Percentiles rank a stretch among this genome's conserved stretches.
phyloP scores from a whole-genome alignment of 1,140 invertebrate genomes.

The Tribolium castaneum region DNA sequence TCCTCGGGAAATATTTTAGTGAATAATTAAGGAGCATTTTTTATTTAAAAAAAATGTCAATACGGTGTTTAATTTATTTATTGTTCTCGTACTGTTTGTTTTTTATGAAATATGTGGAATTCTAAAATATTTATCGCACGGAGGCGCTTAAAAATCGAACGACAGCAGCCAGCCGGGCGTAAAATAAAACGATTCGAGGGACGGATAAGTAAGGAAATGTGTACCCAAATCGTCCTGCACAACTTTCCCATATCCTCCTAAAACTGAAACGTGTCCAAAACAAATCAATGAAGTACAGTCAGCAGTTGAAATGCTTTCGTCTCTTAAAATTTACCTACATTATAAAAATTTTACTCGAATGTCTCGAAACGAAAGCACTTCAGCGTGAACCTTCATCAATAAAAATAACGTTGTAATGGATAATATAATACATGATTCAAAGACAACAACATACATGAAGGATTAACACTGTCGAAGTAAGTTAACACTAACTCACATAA shows the following conservation, averaged over 20 bases:
- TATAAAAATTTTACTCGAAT: background rate
- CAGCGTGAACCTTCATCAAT: background rate
- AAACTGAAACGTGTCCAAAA: slow-evolving; percentile 24
- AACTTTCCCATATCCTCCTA: slow-evolving; percentile 22
- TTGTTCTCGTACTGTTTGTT: no score
- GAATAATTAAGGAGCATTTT: no score
- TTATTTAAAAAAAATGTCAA: no score
- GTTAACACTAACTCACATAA: slow-evolving; percentile 55
- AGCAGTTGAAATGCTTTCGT: slow-evolving; percentile 9
- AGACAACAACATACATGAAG: slow-evolving; percentile 54
- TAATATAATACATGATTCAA: slow-evolving; percentile 54
- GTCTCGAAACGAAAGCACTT: background rate
- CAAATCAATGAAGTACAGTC: slow-evolving; percentile 23
- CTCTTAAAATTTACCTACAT: background rate
- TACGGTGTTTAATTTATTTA: no score
- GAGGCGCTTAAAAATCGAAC: no score
- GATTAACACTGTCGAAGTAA: slow-evolving; percentile 59
- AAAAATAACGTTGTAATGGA: slow-evolving; percentile 38
- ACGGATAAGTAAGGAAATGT: background rate
- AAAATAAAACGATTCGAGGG: no score
- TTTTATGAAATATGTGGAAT: no score
- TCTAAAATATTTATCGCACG: no score
- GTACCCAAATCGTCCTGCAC: slow-evolving; percentile 13
- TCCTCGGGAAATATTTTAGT: no score
- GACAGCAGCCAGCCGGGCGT: no score